Conservation (phyloP, 2,888 invertebrate genomes). For the Melolontha melolontha region DNA sequence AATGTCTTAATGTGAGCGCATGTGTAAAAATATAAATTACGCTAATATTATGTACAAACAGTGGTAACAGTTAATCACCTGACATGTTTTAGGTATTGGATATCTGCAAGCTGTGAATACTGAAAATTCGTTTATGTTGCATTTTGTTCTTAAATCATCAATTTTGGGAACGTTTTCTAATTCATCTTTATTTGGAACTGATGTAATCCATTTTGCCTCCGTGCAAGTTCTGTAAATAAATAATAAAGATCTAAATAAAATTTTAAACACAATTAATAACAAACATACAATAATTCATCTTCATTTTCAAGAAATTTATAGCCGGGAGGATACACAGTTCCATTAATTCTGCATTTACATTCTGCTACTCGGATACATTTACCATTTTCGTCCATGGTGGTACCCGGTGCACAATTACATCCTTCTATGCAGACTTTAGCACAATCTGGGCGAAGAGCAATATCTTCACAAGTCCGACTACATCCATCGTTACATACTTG, state of each 20-base stretch:
- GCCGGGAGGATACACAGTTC: conserved; percentile 6
- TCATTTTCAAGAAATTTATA: conserved; percentile 6
- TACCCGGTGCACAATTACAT: conserved; percentile 24
- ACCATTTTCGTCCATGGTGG: conserved; percentile 14
- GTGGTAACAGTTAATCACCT: conserved; percentile 60
- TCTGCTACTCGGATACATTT: conserved; percentile 20
- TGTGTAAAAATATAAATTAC: no score
- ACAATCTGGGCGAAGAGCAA: conserved; percentile 12
- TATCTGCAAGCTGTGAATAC: conserved; percentile 80
- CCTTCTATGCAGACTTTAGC: conserved; percentile 24
- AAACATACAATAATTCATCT: conserved; percentile 14
- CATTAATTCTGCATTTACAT: conserved; percentile 20
- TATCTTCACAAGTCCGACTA: conserved; percentile 27
- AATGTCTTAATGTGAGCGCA: no score
- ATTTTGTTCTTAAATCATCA: conserved; percentile 70
- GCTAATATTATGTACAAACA: no score
- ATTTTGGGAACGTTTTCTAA: conserved; percentile 54
- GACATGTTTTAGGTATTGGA: conserved; percentile 78
- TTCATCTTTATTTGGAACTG: conserved; percentile 71
- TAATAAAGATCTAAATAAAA: background rate
- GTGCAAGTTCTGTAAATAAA: conserved; percentile 68
- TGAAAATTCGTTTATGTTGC: conserved; percentile 71
- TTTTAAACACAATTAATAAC: background rate
- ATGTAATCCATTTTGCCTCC: conserved; percentile 76
- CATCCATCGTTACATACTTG: conserved; percentile 22